These are phyloP conservation scores for Dione juno DNA, from an alignment of 2,888 invertebrate species.

Conservation along the genomic window DNA sequence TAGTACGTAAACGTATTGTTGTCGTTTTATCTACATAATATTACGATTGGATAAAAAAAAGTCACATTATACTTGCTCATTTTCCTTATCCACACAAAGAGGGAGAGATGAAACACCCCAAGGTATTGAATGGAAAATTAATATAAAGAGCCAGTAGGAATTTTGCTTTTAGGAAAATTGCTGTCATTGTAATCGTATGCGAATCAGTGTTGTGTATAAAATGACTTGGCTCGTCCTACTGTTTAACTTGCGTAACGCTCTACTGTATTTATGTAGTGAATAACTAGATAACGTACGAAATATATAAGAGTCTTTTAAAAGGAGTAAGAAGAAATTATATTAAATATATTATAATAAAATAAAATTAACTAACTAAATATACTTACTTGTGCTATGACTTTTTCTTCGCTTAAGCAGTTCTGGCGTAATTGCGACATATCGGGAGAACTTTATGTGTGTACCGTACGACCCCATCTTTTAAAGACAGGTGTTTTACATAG, in stretches of 20 bases:
- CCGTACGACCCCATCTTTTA: too few relatives aligned
- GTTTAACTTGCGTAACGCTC: slow-evolving; percentile 1
- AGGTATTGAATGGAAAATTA: slow-evolving; percentile 54
- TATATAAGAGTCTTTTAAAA: too few relatives aligned
- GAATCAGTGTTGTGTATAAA: slow-evolving; percentile 37
- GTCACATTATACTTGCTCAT: slow-evolving; percentile 35
- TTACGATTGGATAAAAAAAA: slow-evolving; percentile 31
- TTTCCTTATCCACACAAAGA: slow-evolving; percentile 39
- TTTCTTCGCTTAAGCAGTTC: too few relatives aligned
- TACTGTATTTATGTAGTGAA: background rate
- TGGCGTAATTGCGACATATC: too few relatives aligned
- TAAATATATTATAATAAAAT: too few relatives aligned
- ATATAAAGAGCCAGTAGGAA: slow-evolving; percentile 52
- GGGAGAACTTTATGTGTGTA: too few relatives aligned
- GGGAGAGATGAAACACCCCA: slow-evolving; percentile 40
- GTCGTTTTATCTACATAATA: slow-evolving; percentile 31
- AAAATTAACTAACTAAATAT: too few relatives aligned
- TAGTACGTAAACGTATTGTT: slow-evolving; percentile 14
- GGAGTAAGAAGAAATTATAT: too few relatives aligned
- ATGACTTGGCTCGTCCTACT: background rate
- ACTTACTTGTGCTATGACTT: too few relatives aligned
- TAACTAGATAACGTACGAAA: too few relatives aligned
- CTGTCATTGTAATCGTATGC: slow-evolving; percentile 56
- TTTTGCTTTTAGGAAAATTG: slow-evolving; percentile 61
- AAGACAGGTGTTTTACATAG: too few relatives aligned